Evolutionary conservation across 2,888 invertebrate genomes (phyloP).

Genomic region (Cheilosia scutellata): DNA sequence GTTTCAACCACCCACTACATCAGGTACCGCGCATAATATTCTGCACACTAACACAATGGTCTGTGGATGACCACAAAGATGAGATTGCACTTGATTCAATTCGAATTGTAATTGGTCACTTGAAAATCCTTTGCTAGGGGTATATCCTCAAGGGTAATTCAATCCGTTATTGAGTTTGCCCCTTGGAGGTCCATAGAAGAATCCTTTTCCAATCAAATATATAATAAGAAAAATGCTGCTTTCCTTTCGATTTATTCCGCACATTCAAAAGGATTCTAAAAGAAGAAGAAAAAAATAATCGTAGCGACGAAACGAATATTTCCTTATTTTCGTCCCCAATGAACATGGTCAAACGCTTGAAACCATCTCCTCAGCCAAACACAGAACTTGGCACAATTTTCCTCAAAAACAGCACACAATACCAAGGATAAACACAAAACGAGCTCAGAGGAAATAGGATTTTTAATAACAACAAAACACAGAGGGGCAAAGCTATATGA

Average conservation of each 20-base stretch:
- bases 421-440: slow-evolving; percentile 52
- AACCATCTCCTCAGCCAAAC: slow-evolving; percentile 23
- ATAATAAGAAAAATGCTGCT: slow-evolving; percentile 25
- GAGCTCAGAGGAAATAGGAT: slow-evolving; percentile 46
- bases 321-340: slow-evolving; percentile 52
- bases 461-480: slow-evolving; percentile 56
- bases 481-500: slow-evolving; percentile 24
- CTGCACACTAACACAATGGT: slow-evolving; percentile 16
- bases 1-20: too few species aligned
- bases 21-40: too few species aligned
- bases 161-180: slow-evolving; percentile 63
- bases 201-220: slow-evolving; percentile 48
- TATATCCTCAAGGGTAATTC: slow-evolving; percentile 56
- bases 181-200: slow-evolving; percentile 42
- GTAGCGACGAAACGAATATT: slow-evolving; percentile 26
- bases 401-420: slow-evolving; percentile 31
- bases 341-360: slow-evolving; percentile 46
- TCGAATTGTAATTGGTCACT: slow-evolving; percentile 23
- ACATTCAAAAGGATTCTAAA: not conserved
- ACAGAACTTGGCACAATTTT: slow-evolving; percentile 46
- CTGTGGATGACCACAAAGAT: slow-evolving; percentile 15
- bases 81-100: slow-evolving; percentile 25
- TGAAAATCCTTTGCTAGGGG: slow-evolving; percentile 19
- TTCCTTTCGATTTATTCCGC: slow-evolving; percentile 39
- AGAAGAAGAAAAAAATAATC: slow-evolving; percentile 23